These are phyloP conservation scores for Callospermophilus lateralis DNA, from an alignment of 2,113 vertebrate genomes.

Conservation along the genomic window DNA sequence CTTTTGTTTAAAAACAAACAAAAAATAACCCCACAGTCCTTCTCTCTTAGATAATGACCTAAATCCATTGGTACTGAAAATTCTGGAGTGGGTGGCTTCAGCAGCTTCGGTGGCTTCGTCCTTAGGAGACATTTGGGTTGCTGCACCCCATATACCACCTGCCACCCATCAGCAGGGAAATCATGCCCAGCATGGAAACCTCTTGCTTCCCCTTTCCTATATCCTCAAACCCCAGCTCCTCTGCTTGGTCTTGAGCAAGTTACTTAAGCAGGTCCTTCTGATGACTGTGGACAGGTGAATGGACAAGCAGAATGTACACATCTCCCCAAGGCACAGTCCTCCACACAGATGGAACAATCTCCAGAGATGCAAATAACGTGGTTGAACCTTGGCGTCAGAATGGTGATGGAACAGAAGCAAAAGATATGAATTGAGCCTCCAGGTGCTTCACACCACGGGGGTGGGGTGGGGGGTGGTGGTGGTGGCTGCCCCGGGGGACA, in stretches of 20 bases:
- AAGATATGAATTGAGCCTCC: background rate
- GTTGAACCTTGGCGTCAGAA: background rate
- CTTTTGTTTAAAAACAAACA: constrained; percentile 66
- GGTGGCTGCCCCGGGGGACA: background rate
- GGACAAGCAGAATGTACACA: background rate
- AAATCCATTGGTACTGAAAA: background rate
- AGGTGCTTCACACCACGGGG: background rate
- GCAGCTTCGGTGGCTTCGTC: constrained; percentile 82
- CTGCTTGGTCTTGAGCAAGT: background rate
- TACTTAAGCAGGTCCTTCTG: background rate
- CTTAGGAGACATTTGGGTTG: constrained; percentile 71
- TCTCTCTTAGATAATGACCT: constrained; percentile 76
- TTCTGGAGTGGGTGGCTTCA: background rate
- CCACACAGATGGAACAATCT: background rate
- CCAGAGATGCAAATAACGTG: background rate
- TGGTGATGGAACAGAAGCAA: background rate
- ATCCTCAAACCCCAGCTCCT: background rate
- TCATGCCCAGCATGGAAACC: constrained; percentile 75
- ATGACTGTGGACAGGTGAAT: background rate
- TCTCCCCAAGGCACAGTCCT: background rate
- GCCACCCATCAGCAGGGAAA: no score
- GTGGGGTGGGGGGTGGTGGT: no score
- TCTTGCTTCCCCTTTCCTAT: constrained; percentile 73
- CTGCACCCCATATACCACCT: constrained; percentile 50
- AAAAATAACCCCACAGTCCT: constrained; percentile 75